phyloP scores from a whole-genome alignment of 2,113 vertebrate species.

The Ciconia boyciana region DNA sequence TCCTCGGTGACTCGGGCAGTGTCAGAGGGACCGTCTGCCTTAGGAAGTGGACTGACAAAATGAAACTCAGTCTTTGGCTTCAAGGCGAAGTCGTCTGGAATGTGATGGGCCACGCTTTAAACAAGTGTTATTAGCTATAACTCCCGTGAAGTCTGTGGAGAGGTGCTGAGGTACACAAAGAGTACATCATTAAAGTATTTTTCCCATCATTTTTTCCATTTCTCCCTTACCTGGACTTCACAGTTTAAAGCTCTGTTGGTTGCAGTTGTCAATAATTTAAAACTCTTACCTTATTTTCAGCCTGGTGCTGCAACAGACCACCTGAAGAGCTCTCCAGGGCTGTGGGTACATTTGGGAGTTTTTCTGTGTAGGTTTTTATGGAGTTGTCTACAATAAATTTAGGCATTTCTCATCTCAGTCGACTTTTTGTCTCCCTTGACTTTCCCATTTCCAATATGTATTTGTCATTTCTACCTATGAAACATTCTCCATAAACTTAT shows the following conservation, averaged over 20 bases:
- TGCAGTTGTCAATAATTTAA: not conserved
- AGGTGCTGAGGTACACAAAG: not conserved
- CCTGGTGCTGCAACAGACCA: conserved; percentile 2
- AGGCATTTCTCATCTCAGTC: not conserved
- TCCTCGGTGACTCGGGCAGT: not conserved
- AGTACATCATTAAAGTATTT: not conserved
- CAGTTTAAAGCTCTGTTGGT: not conserved
- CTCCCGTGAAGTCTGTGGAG: not conserved
- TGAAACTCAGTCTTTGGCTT: not conserved
- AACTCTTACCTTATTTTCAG: conserved; percentile 40
- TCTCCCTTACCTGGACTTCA: not conserved
- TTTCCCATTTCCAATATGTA: not conserved
- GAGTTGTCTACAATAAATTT: not conserved
- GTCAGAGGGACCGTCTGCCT: not conserved
- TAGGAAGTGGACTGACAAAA: not conserved
- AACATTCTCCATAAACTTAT: not conserved
- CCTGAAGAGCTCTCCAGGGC: conserved; percentile 17
- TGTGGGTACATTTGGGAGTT: not conserved
- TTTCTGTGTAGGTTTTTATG: not conserved
- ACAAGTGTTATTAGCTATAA: not conserved
- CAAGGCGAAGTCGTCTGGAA: not conserved
- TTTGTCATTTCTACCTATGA: not conserved
- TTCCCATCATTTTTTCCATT: not conserved
- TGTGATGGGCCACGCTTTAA: not conserved
- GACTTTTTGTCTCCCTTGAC: not conserved